These are phyloP conservation scores for Dicaeum eximium DNA, from an alignment of 2,113 vertebrate genomes.

Conservation along the genomic window DNA sequence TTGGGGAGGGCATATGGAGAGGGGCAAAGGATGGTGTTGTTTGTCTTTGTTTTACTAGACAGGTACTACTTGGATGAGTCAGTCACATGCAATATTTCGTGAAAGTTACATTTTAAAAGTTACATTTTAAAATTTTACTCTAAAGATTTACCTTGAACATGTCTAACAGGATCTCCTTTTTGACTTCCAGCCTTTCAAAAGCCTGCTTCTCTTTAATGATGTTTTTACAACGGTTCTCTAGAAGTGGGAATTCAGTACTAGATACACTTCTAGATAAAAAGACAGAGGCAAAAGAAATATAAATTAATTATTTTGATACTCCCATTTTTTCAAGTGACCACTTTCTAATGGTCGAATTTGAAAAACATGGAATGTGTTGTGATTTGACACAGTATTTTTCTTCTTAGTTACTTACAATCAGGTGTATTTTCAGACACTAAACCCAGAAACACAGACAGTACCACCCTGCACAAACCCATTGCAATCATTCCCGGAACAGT, in stretches of 20 bases:
- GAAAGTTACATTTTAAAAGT: not conserved
- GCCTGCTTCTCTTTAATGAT: constrained; percentile 77
- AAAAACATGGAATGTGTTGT: not conserved
- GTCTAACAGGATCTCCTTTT: constrained; percentile 73
- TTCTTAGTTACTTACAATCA: not conserved
- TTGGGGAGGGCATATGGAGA: not conserved
- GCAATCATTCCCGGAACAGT: not conserved
- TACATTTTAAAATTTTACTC: not conserved
- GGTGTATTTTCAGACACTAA: not conserved
- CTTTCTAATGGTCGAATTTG: not conserved
- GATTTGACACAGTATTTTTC: not conserved
- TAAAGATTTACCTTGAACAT: constrained; percentile 77
- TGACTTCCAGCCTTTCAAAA: constrained; percentile 79
- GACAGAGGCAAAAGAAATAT: not conserved
- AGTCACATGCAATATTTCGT: not conserved
- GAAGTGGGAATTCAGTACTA: constrained; percentile 66
- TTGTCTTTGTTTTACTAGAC: not conserved
- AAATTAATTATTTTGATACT: not conserved
- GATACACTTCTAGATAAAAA: constrained; percentile 69
- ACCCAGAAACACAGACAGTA: not conserved
- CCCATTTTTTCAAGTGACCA: not conserved
- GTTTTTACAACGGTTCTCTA: constrained; percentile 71
- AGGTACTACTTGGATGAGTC: not conserved
- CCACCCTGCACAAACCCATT: not conserved
- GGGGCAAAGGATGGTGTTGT: not conserved